These are phyloP conservation scores for Plestiodon gilberti DNA, from an alignment of 2,113 vertebrate genomes.

Conservation along the genomic window DNA sequence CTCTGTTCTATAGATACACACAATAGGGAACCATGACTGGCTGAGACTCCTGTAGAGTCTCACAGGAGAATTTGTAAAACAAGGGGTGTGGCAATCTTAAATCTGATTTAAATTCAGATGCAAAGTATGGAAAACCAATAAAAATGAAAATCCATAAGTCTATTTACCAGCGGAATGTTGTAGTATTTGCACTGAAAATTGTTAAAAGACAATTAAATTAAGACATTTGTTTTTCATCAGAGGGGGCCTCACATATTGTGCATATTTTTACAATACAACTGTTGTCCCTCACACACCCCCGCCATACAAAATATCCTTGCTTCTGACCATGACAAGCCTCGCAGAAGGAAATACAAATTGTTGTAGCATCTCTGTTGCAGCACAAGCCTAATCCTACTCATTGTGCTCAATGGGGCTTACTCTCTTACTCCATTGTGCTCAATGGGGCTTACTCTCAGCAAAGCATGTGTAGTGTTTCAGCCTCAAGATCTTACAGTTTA, in stretches of 20 bases:
- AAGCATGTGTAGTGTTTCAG: no score
- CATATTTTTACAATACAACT: background rate
- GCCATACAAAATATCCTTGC: background rate
- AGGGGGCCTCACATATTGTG: constrained; percentile 35
- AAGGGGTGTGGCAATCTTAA: background rate
- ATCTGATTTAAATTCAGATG: background rate
- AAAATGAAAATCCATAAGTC: no score
- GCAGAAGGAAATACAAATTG: background rate
- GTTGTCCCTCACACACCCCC: background rate
- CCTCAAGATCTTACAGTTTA: constrained; percentile 37
- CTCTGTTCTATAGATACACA: no score
- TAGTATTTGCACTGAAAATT: constrained; percentile 28
- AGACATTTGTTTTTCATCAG: constrained; percentile 25
- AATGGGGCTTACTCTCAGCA: no score
- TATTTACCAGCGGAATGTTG: background rate
- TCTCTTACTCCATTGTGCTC: no score
- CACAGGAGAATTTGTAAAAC: no score
- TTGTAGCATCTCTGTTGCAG: constrained; percentile 22
- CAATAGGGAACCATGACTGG: no score
- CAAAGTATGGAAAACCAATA: background rate
- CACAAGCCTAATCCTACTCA: no score
- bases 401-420: no score
- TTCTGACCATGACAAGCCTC: background rate
- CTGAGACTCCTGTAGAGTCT: no score
- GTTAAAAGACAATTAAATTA: background rate